Evolutionary conservation across 2,888 invertebrate genomes (phyloP), one percentile per base, ranked within the genome.

Genomic region (Lycophotia porphyrea): DNA sequence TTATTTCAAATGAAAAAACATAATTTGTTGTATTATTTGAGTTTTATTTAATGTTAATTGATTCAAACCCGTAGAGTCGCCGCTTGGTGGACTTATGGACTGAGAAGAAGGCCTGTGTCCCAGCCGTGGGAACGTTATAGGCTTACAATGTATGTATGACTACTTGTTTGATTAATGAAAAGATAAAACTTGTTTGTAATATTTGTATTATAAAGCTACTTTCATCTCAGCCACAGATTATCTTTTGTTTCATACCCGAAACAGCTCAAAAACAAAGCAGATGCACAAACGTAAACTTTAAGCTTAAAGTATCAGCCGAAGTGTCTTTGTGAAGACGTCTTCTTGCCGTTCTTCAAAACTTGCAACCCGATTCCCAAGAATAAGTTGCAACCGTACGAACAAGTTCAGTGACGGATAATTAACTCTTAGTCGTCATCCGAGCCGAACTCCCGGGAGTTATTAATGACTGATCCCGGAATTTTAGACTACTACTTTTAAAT

Each of bases 391-490:
- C 34, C 18, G 60, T 69, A 69, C 64, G 78, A 82, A 82, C 74
- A 72, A 85, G 78, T 81, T 85, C 71, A 74, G 44, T 75, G 39
- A 79, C 80, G 86, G 86, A 85, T 88, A 89, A 89, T 90, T 87
- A 88, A 82, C 75, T 70, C 73, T 69, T 71, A 71, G 78, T 81
- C 65, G 75, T 85, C 70, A 81, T 86, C 77, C 77, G 66, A 73
- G 55, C 31, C 2, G 39, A 81, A 81, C 42, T 63, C 55, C 39
- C 42, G 44, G 44, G 18, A 61, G 60, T 70, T 79, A 80, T 86
- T 68, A 78, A 77, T 72, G 27, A 76, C 15, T 70, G 31, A 71
- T 63, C 55, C 11, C 44, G 18, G 21, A 67, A 76, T 78, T 67
- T 72, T 15, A 21, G 7, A 71, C 13, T 31, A 5, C 15, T 34